A percentile compares a stretch with the other conserved stretches of the same genome.
These are phyloP conservation scores for Microtus oregoni DNA, from an alignment of 2,113 vertebrate genomes.

Conservation along the genomic window DNA sequence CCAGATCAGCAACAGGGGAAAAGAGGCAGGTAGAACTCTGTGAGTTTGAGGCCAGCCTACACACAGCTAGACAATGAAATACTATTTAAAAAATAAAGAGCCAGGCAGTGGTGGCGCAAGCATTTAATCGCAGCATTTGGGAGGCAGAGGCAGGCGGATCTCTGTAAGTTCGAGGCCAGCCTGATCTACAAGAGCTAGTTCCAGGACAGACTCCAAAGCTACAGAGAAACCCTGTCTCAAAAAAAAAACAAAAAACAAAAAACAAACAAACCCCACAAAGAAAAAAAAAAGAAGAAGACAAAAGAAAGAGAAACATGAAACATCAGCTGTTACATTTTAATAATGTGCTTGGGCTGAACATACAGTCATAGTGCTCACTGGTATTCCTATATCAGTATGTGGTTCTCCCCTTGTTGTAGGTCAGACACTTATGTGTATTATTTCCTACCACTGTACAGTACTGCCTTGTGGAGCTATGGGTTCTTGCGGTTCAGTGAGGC, in stretches of 20 bases:
- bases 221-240: neutral
- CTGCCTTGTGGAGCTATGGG: neutral
- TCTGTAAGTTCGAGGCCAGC: no score
- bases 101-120: no score
- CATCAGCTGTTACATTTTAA: neutral
- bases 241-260: neutral
- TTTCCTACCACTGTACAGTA: neutral
- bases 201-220: no score
- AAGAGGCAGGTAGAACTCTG: neutral
- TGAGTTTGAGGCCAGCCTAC: neutral
- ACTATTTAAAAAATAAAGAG: no score
- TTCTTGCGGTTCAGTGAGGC: neutral
- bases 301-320: slow-evolving; percentile 9
- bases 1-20: neutral
- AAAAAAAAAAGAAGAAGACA: no score
- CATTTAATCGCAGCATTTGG: no score
- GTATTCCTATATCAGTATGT: neutral
- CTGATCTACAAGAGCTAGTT: no score
- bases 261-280: neutral
- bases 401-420: neutral
- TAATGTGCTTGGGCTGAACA: neutral
- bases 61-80: neutral
- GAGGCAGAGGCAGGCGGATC: no score
- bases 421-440: neutral
- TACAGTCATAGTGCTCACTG: neutral